Conservation (phyloP, 2,888 invertebrate genomes). For the Heterodera filipjevi region DNA sequence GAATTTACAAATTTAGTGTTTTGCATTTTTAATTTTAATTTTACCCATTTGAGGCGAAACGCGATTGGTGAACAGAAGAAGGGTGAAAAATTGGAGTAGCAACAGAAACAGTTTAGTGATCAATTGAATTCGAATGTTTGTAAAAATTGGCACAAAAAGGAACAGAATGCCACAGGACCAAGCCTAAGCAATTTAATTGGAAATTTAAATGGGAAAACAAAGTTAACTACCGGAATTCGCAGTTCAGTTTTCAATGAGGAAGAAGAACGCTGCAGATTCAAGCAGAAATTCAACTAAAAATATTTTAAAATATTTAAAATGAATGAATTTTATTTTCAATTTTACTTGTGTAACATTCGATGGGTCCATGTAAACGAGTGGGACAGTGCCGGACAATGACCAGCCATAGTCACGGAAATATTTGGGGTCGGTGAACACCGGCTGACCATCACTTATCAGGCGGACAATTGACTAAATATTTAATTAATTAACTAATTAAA, state of each 20-base stretch:
- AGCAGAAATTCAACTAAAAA: constrained; percentile 59
- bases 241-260: constrained; percentile 58
- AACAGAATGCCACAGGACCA: constrained; percentile 58
- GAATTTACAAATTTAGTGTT: constrained; percentile 15
- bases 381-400: constrained; percentile 57
- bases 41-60: constrained; percentile 57
- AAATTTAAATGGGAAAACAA: not conserved
- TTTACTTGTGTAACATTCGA: constrained; percentile 53
- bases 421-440: constrained; percentile 64
- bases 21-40: not conserved
- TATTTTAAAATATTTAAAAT: constrained; percentile 1
- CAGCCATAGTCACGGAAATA: constrained; percentile 65
- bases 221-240: constrained; percentile 45
- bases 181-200: constrained; percentile 27
- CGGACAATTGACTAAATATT: constrained; percentile 58
- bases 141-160: constrained; percentile 57
- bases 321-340: not conserved
- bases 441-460: constrained; percentile 57
- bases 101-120: constrained; percentile 60
- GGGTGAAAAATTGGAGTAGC: constrained; percentile 58
- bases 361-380: constrained; percentile 55
- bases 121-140: constrained; percentile 50
- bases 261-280: constrained; percentile 61
- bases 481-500: constrained; percentile 1
- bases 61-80: constrained; percentile 61